Evolutionary conservation across 2,888 invertebrate species (phyloP).

Genomic region (Drosophila yooni): DNA sequence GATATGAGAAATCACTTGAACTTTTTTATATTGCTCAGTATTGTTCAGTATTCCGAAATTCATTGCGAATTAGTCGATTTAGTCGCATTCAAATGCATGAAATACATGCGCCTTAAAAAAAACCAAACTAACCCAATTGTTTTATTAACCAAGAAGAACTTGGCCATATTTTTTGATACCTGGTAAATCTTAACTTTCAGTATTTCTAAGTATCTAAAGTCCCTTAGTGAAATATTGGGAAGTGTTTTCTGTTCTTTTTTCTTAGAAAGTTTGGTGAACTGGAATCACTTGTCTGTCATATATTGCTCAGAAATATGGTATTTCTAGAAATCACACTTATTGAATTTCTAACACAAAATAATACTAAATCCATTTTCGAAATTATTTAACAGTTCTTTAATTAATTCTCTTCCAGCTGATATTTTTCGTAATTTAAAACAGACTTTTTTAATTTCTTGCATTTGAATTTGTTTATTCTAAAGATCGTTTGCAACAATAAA

Average conservation of each 20-base stretch:
- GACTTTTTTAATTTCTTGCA: slow-evolving; percentile 3
- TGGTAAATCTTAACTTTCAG: background rate
- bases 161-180: background rate
- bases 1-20: slow-evolving; percentile 21
- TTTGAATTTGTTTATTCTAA: slow-evolving; percentile 29
- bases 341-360: background rate
- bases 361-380: background rate
- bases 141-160: background rate
- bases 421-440: background rate
- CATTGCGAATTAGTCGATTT: slow-evolving; percentile 59
- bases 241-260: background rate
- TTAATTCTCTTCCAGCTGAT: background rate
- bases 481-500: slow-evolving; percentile 12
- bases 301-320: background rate
- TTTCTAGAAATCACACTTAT: background rate
- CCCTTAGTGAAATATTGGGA: background rate
- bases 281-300: background rate
- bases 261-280: background rate
- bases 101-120: slow-evolving; percentile 82
- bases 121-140: slow-evolving; percentile 26
- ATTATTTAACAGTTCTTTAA: background rate
- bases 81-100: slow-evolving; percentile 79
- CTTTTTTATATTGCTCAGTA: slow-evolving; percentile 15
- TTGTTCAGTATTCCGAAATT: slow-evolving; percentile 21
- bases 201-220: background rate